Conservation (phyloP, 2,797 vertebrate genomes). For the Spheniscus humboldti region DNA sequence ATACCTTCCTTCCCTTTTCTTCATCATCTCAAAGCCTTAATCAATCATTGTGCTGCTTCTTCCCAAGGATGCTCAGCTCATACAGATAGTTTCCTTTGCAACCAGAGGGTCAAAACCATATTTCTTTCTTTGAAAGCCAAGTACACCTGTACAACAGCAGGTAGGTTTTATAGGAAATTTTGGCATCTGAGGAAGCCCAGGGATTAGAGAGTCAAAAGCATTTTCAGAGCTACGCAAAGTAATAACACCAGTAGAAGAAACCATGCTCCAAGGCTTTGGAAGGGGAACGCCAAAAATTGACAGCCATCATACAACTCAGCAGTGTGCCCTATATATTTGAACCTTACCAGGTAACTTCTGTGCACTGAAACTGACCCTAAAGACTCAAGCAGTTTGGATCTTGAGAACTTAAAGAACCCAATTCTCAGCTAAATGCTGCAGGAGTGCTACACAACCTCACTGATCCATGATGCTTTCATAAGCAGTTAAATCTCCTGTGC, state of each 20-base stretch:
- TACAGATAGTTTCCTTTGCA: background rate
- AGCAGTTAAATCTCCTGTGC: background rate
- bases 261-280: background rate
- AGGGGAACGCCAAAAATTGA: background rate
- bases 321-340: background rate
- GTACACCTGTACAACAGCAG: background rate
- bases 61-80: background rate
- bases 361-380: background rate
- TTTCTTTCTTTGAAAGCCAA: background rate
- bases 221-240: background rate
- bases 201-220: background rate
- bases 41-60: background rate
- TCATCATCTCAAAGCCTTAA: background rate
- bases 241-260: background rate
- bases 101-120: background rate
- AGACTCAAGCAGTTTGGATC: background rate
- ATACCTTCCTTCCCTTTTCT: background rate
- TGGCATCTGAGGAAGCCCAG: background rate
- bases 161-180: background rate
- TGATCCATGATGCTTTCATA: background rate
- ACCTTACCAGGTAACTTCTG: background rate
- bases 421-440: background rate
- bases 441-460: no score
- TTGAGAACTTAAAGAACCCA: background rate
- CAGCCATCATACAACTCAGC: background rate